These are phyloP conservation scores for Thalassophryne amazonica DNA, from an alignment of 2,797 vertebrate genomes.

Conservation along the genomic window DNA sequence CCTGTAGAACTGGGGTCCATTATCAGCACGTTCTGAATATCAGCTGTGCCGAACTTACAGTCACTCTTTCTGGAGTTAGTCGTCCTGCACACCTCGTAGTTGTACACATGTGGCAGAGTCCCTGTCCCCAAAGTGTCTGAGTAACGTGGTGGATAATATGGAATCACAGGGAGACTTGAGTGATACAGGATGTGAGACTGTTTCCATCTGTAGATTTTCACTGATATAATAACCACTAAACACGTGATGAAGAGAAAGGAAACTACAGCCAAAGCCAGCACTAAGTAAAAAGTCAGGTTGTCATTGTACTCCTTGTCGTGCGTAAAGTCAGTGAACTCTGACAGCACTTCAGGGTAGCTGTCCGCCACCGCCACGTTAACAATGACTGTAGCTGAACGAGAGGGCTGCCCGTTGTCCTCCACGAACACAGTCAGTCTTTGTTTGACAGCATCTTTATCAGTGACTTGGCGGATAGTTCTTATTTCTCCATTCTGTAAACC, in stretches of 20 bases:
- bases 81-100: constrained; percentile 7
- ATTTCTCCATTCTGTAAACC: constrained; percentile 47
- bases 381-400: constrained; percentile 32
- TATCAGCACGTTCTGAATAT: constrained; percentile 18
- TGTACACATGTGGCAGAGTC: constrained; percentile 2
- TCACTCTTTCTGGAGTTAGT: not conserved
- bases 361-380: constrained; percentile 30
- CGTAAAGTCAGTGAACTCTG: not conserved
- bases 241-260: constrained; percentile 33
- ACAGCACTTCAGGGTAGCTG: constrained; percentile 20
- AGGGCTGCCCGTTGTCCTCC: constrained; percentile 62
- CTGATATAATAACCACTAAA: constrained; percentile 28
- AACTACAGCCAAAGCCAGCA: constrained; percentile 33
- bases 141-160: constrained; percentile 13
- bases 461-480: constrained; percentile 41
- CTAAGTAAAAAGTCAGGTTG: constrained; percentile 31
- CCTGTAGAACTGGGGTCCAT: constrained; percentile 8
- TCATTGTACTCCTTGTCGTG: constrained; percentile 17
- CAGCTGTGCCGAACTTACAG: constrained; percentile 13
- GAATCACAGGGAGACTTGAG: constrained; percentile 14
- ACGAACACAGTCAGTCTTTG: constrained; percentile 49
- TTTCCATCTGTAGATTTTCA: constrained; percentile 24
- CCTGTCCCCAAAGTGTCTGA: constrained; percentile 13
- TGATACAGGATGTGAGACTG: constrained; percentile 12
- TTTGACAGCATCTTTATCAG: constrained; percentile 43